Percentiles rank a stretch among this genome's conserved stretches.
Evolutionary conservation across 2,113 vertebrate species (phyloP).

Genomic region (Phyllostomus hastatus): DNA sequence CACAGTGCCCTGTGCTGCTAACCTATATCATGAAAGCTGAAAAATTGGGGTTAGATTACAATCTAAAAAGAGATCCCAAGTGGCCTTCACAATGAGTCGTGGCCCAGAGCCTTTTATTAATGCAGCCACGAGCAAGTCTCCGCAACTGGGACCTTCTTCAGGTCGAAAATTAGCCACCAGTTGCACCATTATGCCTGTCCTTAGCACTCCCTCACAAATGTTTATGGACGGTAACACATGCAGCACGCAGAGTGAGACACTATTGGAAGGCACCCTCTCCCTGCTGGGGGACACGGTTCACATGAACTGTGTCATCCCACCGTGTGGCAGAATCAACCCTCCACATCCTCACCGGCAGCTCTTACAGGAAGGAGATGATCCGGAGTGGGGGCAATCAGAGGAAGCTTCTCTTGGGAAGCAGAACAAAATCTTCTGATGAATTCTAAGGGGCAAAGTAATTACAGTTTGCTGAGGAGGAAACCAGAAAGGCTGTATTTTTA

Average conservation of each 20-base stretch:
- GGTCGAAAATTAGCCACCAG: background rate
- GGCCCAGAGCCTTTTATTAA: background rate
- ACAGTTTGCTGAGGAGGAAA: background rate
- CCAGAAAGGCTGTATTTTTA: background rate
- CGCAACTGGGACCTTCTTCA: background rate
- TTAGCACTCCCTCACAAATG: background rate
- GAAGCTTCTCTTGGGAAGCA: background rate
- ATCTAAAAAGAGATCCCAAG: background rate
- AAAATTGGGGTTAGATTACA: background rate
- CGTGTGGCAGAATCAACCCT: background rate
- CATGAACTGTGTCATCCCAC: background rate
- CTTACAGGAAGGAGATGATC: background rate
- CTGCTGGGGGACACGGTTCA: background rate
- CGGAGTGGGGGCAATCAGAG: background rate
- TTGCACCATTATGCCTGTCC: background rate
- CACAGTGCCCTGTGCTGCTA: background rate
- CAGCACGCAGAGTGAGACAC: background rate
- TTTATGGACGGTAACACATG: background rate
- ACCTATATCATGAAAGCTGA: background rate
- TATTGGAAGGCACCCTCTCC: background rate
- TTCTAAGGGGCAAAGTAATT: background rate
- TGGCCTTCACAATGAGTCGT: background rate
- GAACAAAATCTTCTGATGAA: background rate
- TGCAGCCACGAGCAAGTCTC: background rate
- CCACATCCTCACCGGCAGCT: background rate